phyloP scores from a whole-genome alignment of 2,888 invertebrate species.

The Cantharis lateralis region DNA sequence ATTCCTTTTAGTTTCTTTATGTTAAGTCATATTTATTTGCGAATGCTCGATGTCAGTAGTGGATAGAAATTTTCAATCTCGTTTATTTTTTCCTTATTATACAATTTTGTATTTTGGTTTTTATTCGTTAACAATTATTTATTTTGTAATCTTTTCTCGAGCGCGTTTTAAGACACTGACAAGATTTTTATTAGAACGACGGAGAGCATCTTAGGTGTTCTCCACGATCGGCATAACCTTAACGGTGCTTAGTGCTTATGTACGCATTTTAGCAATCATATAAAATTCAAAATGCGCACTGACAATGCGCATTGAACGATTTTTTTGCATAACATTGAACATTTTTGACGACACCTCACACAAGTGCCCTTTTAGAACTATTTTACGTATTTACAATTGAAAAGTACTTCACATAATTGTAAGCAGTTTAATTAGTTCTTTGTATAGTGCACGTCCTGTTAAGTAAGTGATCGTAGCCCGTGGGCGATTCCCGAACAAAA shows the following conservation, averaged over 20 bases:
- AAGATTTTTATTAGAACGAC: not conserved
- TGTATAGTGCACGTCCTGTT: not conserved
- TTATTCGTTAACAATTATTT: not conserved
- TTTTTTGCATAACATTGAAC: not conserved
- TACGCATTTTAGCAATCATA: not conserved
- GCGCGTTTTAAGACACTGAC: not conserved
- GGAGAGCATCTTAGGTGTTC: not conserved
- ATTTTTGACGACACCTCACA: not conserved
- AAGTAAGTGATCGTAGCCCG: not conserved
- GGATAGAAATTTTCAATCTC: not conserved
- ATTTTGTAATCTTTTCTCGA: not conserved
- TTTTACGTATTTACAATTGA: not conserved
- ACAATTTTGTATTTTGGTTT: not conserved
- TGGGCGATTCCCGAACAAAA: not conserved
- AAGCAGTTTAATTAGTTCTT: not conserved
- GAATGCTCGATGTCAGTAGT: constrained; percentile 25
- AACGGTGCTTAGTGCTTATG: not conserved
- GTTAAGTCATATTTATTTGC: constrained; percentile 35
- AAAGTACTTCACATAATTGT: not conserved
- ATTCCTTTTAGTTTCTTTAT: constrained; percentile 39
- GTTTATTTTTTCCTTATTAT: not conserved
- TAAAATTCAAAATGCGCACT: not conserved
- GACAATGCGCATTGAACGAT: not conserved
- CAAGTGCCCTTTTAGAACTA: not conserved
- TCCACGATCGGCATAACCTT: not conserved